Percentiles rank a stretch among this genome's conserved stretches.
Conservation (phyloP, 2,113 vertebrate genomes). For the Menura novaehollandiae region DNA sequence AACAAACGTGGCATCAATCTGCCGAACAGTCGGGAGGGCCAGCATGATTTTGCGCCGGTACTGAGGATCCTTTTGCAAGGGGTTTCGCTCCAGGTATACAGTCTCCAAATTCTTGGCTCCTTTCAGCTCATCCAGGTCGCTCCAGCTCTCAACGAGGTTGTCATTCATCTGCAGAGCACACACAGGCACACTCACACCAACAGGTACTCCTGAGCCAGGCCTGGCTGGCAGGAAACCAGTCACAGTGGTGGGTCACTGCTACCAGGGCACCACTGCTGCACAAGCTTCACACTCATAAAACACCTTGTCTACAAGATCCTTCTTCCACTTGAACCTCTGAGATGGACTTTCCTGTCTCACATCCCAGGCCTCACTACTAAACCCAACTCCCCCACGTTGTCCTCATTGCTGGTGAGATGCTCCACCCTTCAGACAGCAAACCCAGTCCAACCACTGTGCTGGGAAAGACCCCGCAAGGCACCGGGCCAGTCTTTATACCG, state of each 20-base stretch:
- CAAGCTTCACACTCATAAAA: accelerated
- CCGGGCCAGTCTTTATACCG: too few species aligned
- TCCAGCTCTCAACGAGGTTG: slow-evolving; percentile 95
- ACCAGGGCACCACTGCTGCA: accelerated
- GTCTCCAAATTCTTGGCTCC: slow-evolving; percentile 90
- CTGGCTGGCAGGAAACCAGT: too few species aligned
- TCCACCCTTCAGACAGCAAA: neutral
- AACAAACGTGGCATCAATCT: slow-evolving; percentile 97
- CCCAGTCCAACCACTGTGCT: accelerated
- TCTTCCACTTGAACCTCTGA: neutral
- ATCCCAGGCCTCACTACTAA: neutral
- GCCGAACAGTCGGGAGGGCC: slow-evolving; percentile 89
- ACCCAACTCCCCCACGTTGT: accelerated
- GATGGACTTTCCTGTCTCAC: neutral
- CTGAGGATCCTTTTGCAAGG: slow-evolving; percentile 94
- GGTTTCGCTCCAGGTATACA: slow-evolving; percentile 94
- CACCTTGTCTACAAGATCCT: neutral
- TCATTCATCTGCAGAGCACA: slow-evolving; percentile 89
- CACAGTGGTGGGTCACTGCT: accelerated
- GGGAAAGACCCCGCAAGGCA: neutral
- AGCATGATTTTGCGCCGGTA: slow-evolving; percentile 97
- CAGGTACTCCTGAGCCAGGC: neutral
- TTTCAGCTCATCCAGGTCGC: slow-evolving; percentile 94
- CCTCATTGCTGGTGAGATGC: neutral
- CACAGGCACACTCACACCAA: neutral